Conservation (phyloP, 2,113 vertebrate genomes). For the Phocoena phocoena region DNA sequence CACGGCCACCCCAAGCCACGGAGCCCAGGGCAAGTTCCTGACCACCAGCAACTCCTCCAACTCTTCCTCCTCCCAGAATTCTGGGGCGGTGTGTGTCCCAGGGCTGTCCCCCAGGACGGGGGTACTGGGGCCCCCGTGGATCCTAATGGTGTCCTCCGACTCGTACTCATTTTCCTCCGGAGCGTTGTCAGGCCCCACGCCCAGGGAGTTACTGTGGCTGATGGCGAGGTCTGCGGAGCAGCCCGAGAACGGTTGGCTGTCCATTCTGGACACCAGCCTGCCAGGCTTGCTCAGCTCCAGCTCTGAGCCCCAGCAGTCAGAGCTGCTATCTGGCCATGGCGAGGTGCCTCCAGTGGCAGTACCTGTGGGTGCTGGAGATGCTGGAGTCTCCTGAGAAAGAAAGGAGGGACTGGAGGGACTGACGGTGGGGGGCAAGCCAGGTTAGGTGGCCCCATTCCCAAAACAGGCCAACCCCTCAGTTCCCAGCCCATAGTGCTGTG, state of each 20-base stretch:
- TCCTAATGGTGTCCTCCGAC: background rate
- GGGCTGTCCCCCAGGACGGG: background rate
- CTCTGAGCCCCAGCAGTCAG: background rate
- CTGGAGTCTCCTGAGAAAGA: conserved; percentile 42
- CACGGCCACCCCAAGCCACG: background rate
- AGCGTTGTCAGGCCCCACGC: background rate
- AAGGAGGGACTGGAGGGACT: background rate
- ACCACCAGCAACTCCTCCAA: fast-evolving
- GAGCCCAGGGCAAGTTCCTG: fast-evolving
- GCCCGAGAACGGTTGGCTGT: background rate
- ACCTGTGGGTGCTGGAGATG: background rate
- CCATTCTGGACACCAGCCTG: background rate
- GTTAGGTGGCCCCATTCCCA: background rate
- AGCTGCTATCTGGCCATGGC: background rate
- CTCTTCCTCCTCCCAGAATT: fast-evolving
- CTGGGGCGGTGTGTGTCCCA: fast-evolving
- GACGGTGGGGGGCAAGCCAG: background rate
- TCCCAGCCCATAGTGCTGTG: background rate
- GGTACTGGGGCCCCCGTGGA: background rate
- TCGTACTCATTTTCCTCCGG: conserved; percentile 69
- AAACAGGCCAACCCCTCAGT: background rate
- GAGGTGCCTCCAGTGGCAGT: background rate
- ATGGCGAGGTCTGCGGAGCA: conserved; percentile 62
- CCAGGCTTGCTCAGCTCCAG: conserved; percentile 60
- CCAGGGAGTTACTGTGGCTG: conserved; percentile 26